Evolutionary conservation across 1,140 invertebrate species (phyloP).

Genomic region (Drosophila virilis): DNA sequence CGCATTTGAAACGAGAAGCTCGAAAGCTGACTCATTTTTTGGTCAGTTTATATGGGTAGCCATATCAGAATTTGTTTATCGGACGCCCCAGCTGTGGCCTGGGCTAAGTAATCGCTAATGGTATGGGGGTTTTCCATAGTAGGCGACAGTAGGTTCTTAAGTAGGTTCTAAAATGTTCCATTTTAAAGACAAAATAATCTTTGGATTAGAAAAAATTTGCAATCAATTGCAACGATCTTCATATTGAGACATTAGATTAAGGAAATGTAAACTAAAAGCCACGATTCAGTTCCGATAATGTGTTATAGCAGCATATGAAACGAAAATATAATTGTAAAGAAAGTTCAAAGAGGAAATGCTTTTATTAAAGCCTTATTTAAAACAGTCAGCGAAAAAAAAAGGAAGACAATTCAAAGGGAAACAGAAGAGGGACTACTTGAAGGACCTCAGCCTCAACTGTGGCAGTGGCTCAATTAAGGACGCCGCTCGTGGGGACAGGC

Average conservation of each 20-base stretch:
- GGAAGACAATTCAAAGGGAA: not conserved
- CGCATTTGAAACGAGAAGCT: slow-evolving; percentile 47
- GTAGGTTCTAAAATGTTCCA: too few relatives aligned
- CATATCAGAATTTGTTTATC: slow-evolving; percentile 55
- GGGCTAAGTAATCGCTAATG: slow-evolving; percentile 56
- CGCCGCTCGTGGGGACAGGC: slow-evolving; percentile 32
- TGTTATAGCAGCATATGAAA: not conserved
- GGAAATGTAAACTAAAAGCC: not conserved
- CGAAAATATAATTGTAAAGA: slow-evolving; percentile 17
- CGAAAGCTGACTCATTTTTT: slow-evolving; percentile 25
- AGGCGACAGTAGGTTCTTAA: too few relatives aligned
- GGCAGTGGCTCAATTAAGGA: slow-evolving; percentile 77
- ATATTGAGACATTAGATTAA: too few relatives aligned
- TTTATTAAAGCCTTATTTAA: slow-evolving; percentile 37
- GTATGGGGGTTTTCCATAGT: slow-evolving; percentile 48
- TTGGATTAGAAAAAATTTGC: too few relatives aligned
- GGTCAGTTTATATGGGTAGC: slow-evolving; percentile 36
- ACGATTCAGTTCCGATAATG: not conserved
- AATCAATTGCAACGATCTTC: too few relatives aligned
- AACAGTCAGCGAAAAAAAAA: slow-evolving; percentile 16
- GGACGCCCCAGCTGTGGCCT: slow-evolving; percentile 49
- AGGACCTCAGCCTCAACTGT: slow-evolving; percentile 30
- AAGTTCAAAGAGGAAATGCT: too few relatives aligned
- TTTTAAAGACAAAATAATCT: too few relatives aligned
- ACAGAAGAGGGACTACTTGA: slow-evolving; percentile 9